These are phyloP conservation scores for Stylophora pistillata DNA, from an alignment of 64 coral and sea anemone genomes.

Conservation along the genomic window DNA sequence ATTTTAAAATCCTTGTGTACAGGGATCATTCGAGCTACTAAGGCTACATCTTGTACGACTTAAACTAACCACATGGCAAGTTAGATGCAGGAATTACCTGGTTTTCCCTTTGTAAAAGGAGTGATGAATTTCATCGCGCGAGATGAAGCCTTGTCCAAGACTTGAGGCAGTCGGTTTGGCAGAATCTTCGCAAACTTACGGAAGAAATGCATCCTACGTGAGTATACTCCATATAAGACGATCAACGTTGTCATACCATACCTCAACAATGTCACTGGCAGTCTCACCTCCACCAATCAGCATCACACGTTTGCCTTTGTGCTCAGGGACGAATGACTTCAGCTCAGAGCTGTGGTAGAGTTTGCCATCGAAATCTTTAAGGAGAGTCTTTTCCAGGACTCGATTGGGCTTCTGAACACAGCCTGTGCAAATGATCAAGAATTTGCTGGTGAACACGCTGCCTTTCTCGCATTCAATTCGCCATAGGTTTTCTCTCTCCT, in stretches of 20 bases:
- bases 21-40: too few relatives aligned
- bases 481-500: slow-evolving; percentile 53
- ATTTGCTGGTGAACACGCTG: slow-evolving; percentile 31
- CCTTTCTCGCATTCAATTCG: slow-evolving; percentile 49
- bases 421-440: slow-evolving; percentile 61
- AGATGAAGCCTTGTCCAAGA: slow-evolving; percentile 76
- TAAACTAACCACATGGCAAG: background rate
- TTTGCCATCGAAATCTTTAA: slow-evolving; percentile 64
- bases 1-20: too few relatives aligned
- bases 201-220: slow-evolving; percentile 83
- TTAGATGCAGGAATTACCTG: slow-evolving; percentile 41
- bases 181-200: slow-evolving; percentile 81
- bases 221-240: slow-evolving; percentile 80
- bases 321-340: slow-evolving; percentile 62
- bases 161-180: slow-evolving; percentile 67
- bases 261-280: slow-evolving; percentile 72
- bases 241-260: slow-evolving; percentile 61
- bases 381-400: slow-evolving; percentile 50
- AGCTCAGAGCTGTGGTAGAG: slow-evolving; percentile 57
- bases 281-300: slow-evolving; percentile 81
- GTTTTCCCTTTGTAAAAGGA: slow-evolving; percentile 66
- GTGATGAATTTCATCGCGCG: slow-evolving; percentile 59
- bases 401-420: slow-evolving; percentile 57
- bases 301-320: slow-evolving; percentile 63
- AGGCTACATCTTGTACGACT: too few relatives aligned